phyloP scores from a whole-genome alignment of 2,888 invertebrate species.

The Heteromurus nitidus region DNA sequence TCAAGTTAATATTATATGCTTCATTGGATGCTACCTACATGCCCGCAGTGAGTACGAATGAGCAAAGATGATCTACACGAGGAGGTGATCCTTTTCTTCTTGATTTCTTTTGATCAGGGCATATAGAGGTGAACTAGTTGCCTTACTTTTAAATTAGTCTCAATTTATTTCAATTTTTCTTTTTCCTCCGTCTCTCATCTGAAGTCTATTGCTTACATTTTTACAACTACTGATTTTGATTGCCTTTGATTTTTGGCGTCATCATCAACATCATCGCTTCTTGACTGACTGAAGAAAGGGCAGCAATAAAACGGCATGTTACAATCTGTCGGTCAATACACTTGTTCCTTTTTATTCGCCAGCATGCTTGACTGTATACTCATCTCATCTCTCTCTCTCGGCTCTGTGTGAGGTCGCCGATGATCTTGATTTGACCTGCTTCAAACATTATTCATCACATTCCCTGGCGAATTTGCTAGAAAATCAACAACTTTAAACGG shows the following conservation, averaged over 20 bases:
- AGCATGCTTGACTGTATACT: background rate
- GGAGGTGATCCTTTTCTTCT: background rate
- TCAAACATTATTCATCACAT: conserved; percentile 29
- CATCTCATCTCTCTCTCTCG: background rate
- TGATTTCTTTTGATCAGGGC: conserved; percentile 46
- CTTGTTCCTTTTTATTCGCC: conserved; percentile 15
- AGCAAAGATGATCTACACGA: background rate
- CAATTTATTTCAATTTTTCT: conserved; percentile 64
- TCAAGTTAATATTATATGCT: conserved; percentile 9
- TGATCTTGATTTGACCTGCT: conserved; percentile 43
- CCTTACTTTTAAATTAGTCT: conserved; percentile 64
- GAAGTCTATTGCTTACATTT: conserved; percentile 21
- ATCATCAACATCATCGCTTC: conserved; percentile 42
- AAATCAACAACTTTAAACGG: conserved; percentile 10
- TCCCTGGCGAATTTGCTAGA: conserved; percentile 8
- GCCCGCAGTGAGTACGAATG: conserved; percentile 18
- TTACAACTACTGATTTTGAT: conserved; percentile 61
- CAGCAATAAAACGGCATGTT: conserved; percentile 52
- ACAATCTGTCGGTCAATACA: conserved; percentile 53
- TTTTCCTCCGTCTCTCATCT: conserved; percentile 35
- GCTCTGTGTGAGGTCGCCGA: conserved; percentile 60
- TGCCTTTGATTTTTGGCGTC: conserved; percentile 62
- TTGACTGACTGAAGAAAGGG: conserved; percentile 23
- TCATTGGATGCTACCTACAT: conserved; percentile 25
- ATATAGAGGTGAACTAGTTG: conserved; percentile 62